Percentiles rank a stretch among this genome's conserved stretches.
Evolutionary conservation across 2,797 vertebrate species (phyloP).

Genomic region (Tinamus major): DNA sequence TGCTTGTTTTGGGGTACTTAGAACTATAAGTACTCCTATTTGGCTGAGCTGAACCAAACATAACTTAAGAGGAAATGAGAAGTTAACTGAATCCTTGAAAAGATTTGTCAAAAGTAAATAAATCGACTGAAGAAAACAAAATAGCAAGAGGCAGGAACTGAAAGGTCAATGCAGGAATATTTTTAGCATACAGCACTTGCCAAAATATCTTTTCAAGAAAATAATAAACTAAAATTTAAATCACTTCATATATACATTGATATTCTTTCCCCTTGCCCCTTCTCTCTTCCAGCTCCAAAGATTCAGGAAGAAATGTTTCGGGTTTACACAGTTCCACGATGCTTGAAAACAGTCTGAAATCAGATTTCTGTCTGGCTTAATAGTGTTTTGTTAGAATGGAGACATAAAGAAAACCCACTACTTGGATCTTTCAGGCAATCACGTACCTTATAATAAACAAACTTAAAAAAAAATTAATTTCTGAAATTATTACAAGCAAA

Average conservation of each 20-base stretch:
- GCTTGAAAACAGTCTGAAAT: slow-evolving; percentile 5
- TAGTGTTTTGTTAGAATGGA: background rate
- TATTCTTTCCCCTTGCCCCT: background rate
- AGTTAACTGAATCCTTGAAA: background rate
- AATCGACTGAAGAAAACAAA: background rate
- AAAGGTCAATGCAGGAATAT: background rate
- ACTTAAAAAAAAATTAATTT: background rate
- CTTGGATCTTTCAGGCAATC: background rate
- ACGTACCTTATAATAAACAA: background rate
- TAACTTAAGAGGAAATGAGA: background rate
- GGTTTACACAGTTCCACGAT: background rate
- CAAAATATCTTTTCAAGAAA: background rate
- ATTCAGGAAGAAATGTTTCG: background rate
- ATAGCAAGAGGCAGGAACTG: background rate
- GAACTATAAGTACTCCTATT: background rate
- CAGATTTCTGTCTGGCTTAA: slow-evolving; percentile 20
- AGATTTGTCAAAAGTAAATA: background rate
- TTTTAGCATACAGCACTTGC: background rate
- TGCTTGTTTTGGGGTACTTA: background rate
- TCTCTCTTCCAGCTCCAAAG: background rate
- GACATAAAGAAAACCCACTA: background rate
- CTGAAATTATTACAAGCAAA: background rate
- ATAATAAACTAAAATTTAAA: background rate
- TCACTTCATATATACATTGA: background rate
- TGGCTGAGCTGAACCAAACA: background rate